Conservation (phyloP, 2,797 vertebrate genomes). For the Darevskia mixta region DNA sequence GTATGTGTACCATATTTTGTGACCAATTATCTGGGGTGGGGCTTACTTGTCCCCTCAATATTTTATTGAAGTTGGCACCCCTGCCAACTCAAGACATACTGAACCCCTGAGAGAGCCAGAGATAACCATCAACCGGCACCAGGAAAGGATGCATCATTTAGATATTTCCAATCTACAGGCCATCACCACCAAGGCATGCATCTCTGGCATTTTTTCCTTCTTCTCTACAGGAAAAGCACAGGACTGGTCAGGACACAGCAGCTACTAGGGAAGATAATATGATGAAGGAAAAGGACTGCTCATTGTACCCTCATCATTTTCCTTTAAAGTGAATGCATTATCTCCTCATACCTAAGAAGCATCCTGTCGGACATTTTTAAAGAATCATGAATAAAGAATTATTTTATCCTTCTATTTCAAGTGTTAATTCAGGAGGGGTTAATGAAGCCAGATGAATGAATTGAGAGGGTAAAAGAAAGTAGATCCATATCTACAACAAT, state of each 20-base stretch:
- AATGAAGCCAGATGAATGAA: not conserved
- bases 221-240: not conserved
- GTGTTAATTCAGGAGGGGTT: too few species aligned
- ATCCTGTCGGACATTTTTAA: not conserved
- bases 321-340: not conserved
- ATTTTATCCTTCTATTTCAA: not conserved
- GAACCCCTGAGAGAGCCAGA: not conserved
- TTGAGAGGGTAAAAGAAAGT: too few species aligned
- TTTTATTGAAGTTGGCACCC: too few species aligned
- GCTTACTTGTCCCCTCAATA: too few species aligned
- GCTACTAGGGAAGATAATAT: not conserved
- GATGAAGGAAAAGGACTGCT: not conserved
- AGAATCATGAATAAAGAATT: too few species aligned
- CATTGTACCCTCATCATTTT: not conserved
- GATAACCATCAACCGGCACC: too few species aligned
- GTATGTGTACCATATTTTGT: too few species aligned
- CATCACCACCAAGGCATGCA: not conserved
- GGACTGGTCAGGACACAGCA: not conserved
- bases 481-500: not conserved
- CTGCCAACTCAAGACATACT: not conserved
- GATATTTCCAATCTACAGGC: not conserved
- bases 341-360: not conserved
- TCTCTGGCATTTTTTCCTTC: not conserved
- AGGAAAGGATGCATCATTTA: not conserved
- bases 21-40: too few species aligned